Percentiles rank a stretch among this genome's conserved stretches.
Conservation (phyloP, 2,797 vertebrate genomes). For the Mormyrus proboscirostris region DNA sequence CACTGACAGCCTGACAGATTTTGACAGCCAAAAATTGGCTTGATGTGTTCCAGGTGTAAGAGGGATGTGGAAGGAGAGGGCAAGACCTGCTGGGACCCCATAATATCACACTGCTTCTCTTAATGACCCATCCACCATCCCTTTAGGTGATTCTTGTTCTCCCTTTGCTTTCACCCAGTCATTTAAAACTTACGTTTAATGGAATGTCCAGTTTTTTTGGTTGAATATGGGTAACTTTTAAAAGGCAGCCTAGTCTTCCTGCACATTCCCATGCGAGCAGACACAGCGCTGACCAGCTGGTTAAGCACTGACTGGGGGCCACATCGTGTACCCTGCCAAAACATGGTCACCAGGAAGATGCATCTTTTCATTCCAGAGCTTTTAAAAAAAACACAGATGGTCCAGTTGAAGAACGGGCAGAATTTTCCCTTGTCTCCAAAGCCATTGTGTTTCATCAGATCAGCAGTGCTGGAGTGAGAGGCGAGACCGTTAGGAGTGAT, state of each 20-base stretch:
- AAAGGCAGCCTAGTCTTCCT: background rate
- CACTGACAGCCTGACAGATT: background rate
- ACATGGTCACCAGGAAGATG: background rate
- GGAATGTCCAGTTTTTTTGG: background rate
- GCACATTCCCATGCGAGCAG: background rate
- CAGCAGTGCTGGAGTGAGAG: background rate
- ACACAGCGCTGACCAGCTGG: background rate
- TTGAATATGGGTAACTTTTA: background rate
- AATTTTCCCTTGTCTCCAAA: background rate
- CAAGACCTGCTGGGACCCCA: background rate
- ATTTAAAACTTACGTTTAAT: background rate
- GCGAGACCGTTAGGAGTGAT: background rate
- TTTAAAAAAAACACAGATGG: background rate
- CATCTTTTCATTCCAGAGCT: background rate
- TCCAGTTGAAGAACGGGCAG: background rate
- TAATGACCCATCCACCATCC: background rate
- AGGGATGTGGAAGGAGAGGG: background rate
- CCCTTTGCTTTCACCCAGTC: background rate
- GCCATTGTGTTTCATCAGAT: background rate
- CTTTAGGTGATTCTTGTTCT: background rate
- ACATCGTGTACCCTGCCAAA: background rate
- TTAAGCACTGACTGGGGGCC: background rate
- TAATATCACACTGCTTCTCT: background rate
- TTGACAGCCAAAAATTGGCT: background rate
- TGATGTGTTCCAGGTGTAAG: background rate